phyloP scores from a whole-genome alignment of 2,113 vertebrate species.

The Dascyllus trimaculatus region DNA sequence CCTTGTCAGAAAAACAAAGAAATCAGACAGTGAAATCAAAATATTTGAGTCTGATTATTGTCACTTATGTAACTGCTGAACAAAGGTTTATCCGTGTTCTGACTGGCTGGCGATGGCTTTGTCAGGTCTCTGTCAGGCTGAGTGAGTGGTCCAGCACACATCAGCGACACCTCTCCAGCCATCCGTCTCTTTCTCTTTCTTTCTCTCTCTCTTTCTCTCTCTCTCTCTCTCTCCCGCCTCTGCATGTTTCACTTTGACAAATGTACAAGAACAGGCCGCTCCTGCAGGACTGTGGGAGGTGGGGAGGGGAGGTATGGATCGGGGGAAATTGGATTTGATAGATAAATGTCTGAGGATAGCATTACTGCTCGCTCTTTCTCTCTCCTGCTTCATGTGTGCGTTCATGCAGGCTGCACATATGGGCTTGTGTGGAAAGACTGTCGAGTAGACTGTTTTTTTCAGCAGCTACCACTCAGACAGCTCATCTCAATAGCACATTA shows the following conservation, averaged over 20 bases:
- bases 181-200: conserved; percentile 71
- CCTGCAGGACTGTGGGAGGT: conserved; percentile 70
- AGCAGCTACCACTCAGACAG: conserved; percentile 66
- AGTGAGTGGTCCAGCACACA: conserved; percentile 70
- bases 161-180: conserved; percentile 70
- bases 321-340: conserved; percentile 74
- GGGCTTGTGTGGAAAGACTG: conserved; percentile 40
- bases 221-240: conserved; percentile 44
- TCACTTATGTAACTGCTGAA: conserved; percentile 54
- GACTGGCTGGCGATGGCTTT: conserved; percentile 59
- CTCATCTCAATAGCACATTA: conserved; percentile 77
- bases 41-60: conserved; percentile 58
- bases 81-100: conserved; percentile 71
- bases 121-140: conserved; percentile 73
- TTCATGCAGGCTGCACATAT: conserved; percentile 19
- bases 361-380: conserved; percentile 55
- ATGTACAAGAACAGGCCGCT: conserved; percentile 80
- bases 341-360: conserved; percentile 75
- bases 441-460: conserved; percentile 63
- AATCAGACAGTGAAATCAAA: conserved; percentile 64
- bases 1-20: conserved; percentile 48
- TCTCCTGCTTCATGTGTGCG: conserved; percentile 15
- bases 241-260: conserved; percentile 81
- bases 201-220: conserved; percentile 3
- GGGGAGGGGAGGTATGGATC: conserved; percentile 71